Conservation (phyloP, 2,888 invertebrate genomes). For the Tortricodes alternella region DNA sequence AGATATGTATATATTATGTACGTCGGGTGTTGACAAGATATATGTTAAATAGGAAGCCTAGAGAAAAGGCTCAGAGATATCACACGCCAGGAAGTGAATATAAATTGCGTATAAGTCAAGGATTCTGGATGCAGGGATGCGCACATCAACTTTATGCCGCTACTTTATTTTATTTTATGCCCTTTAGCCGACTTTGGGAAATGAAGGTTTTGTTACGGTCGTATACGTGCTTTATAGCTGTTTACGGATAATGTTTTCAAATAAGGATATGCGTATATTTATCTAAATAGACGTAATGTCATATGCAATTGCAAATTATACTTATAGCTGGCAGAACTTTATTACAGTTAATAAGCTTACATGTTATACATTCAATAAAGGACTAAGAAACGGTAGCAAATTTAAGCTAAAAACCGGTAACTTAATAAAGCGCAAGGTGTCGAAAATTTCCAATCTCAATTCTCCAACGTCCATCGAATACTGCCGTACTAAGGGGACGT, state of each 20-base stretch:
- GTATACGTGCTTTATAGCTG: constrained; percentile 6
- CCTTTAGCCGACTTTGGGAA: constrained; percentile 25
- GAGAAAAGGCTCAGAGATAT: constrained; percentile 35
- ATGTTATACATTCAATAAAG: too few species aligned
- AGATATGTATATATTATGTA: not conserved
- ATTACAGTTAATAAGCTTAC: too few species aligned
- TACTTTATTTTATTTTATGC: constrained; percentile 27
- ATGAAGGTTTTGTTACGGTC: constrained; percentile 9
- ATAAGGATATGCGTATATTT: constrained; percentile 1
- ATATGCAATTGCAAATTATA: too few species aligned
- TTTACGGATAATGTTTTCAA: constrained; percentile 12
- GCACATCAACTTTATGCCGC: constrained; percentile 28
- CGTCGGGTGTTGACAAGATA: constrained; percentile 24
- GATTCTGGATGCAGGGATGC: constrained; percentile 33
- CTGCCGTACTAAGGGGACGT: constrained; percentile 67
- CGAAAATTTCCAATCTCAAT: constrained; percentile 65
- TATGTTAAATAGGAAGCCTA: constrained; percentile 34
- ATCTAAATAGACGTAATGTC: constrained; percentile 13
- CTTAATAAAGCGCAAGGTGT: constrained; percentile 70
- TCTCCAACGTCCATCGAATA: constrained; percentile 63
- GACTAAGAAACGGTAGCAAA: constrained; percentile 31
- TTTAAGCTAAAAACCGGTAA: constrained; percentile 42
- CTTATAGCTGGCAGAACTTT: too few species aligned
- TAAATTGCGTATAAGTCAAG: constrained; percentile 37
- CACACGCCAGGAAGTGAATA: constrained; percentile 36